Conservation (phyloP, 2,888 invertebrate genomes). For the Kuschelorhynchus macadamiae region DNA sequence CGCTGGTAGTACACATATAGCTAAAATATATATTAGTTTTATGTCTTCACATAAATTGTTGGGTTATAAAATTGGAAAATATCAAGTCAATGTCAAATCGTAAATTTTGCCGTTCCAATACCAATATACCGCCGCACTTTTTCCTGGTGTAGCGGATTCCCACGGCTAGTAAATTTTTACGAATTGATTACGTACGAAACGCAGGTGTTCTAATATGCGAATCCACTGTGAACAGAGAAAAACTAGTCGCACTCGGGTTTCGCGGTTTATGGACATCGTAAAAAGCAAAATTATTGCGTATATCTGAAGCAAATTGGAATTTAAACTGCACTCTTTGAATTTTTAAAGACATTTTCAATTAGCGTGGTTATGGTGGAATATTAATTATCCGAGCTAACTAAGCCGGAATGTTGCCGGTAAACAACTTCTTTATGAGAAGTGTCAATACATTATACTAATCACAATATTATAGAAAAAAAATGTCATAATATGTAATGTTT, state of each 20-base stretch:
- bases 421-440: slow-evolving; percentile 11
- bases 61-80: no score
- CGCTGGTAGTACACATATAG: no score
- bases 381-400: slow-evolving; percentile 31
- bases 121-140: slow-evolving; percentile 9
- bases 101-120: slow-evolving; percentile 15
- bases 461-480: no score
- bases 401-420: slow-evolving; percentile 16
- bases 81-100: not conserved
- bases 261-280: slow-evolving; percentile 48
- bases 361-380: slow-evolving; percentile 26
- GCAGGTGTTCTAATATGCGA: slow-evolving; percentile 57
- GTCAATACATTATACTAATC: slow-evolving; percentile 17
- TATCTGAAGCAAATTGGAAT: slow-evolving; percentile 38
- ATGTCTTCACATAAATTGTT: no score
- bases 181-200: slow-evolving; percentile 48
- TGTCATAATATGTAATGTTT: no score
- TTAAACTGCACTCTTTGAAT: slow-evolving; percentile 29
- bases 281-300: slow-evolving; percentile 42
- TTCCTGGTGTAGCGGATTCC: slow-evolving; percentile 35
- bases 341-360: slow-evolving; percentile 43
- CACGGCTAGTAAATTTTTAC: slow-evolving; percentile 42
- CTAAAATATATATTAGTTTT: no score
- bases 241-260: slow-evolving; percentile 40
- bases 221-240: slow-evolving; percentile 34